A percentile compares a stretch with the other conserved stretches of the same genome.
phyloP scores from a whole-genome alignment of 1,140 invertebrate species.

The Neoseiulus cucumeris region DNA sequence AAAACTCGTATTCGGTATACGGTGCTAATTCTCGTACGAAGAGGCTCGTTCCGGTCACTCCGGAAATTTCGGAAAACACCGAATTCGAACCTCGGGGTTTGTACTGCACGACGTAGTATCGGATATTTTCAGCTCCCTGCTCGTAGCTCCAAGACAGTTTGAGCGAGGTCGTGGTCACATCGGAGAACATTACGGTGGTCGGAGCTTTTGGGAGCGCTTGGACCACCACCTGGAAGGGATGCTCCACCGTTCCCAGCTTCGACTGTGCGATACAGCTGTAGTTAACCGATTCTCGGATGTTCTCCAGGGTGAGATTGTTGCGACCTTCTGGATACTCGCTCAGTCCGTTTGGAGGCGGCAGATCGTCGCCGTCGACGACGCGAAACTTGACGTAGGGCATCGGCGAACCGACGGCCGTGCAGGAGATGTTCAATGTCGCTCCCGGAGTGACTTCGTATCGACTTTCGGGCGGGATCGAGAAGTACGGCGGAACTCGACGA shows the following conservation, averaged over 20 bases:
- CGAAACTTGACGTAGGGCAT: constrained; percentile 80
- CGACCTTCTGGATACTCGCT: constrained; percentile 23
- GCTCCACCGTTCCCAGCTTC: constrained; percentile 71
- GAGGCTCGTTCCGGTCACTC: constrained; percentile 77
- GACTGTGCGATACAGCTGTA: constrained; percentile 92
- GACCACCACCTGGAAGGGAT: constrained; percentile 67
- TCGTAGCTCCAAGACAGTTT: constrained; percentile 69
- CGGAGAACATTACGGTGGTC: constrained; percentile 61
- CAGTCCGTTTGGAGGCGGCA: background rate
- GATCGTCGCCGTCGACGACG: background rate
- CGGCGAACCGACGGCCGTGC: constrained; percentile 85
- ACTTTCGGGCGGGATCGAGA: constrained; percentile 65
- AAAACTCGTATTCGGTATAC: constrained; percentile 91
- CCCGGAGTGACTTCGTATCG: constrained; percentile 72
- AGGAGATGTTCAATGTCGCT: constrained; percentile 71
- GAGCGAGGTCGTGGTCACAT: constrained; percentile 76
- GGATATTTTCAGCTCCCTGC: constrained; percentile 49
- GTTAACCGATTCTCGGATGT: constrained; percentile 77
- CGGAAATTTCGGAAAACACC: constrained; percentile 48
- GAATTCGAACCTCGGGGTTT: constrained; percentile 55
- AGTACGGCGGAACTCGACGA: constrained; percentile 73
- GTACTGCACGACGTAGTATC: constrained; percentile 86
- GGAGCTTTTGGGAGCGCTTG: constrained; percentile 76
- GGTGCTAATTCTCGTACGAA: constrained; percentile 66
- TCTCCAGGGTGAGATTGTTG: constrained; percentile 61